Evolutionary conservation across 2,113 vertebrate species (phyloP).

Genomic region (Alexandromys fortis): DNA sequence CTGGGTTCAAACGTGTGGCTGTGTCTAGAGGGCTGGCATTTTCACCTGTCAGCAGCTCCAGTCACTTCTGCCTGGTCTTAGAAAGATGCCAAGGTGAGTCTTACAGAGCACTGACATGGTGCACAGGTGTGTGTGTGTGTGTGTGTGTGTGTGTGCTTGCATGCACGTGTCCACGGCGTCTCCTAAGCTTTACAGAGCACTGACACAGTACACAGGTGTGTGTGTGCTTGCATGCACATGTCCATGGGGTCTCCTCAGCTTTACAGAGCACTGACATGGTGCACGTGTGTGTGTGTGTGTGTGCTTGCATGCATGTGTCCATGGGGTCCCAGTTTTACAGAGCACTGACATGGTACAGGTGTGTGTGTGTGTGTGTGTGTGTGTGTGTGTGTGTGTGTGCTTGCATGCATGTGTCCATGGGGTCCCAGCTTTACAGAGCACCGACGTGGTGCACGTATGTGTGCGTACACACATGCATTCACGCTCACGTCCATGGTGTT

Average conservation of each 20-base stretch:
- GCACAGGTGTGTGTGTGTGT: not conserved
- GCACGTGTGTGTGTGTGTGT: not conserved
- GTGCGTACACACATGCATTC: too few species aligned
- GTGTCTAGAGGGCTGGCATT: constrained; percentile 26
- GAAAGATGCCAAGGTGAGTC: constrained; percentile 32
- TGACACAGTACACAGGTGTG: too few species aligned
- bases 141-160: not conserved
- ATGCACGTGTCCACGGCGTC: too few species aligned
- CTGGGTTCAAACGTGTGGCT: constrained; percentile 32
- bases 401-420: not conserved
- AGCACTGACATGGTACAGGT: not conserved
- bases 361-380: not conserved
- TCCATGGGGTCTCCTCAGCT: too few species aligned
- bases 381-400: not conserved
- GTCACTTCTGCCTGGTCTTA: not conserved
- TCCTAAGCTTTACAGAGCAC: too few species aligned
- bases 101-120: not conserved
- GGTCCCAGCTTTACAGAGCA: not conserved
- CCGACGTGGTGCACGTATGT: not conserved
- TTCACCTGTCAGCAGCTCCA: constrained; percentile 51
- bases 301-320: too few species aligned
- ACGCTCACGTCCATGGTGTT: not conserved
- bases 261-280: not conserved
- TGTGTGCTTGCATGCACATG: too few species aligned
- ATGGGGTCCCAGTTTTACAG: not conserved